phyloP scores from a whole-genome alignment of 2,797 vertebrate genomes.

The Tauraco hartlaubi region DNA sequence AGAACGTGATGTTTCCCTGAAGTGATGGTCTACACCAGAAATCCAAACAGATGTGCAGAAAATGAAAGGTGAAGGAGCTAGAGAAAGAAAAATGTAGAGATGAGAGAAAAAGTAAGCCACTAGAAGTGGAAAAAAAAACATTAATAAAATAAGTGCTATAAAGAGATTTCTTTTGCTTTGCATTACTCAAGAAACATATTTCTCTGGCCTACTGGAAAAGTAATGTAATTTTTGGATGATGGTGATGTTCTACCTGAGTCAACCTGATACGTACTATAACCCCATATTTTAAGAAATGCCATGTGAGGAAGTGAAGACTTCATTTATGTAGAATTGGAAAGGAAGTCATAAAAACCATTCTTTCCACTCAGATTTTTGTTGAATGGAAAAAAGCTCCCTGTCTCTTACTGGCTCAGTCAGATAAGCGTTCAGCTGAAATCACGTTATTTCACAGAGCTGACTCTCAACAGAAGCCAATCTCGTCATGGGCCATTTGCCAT shows the following conservation, averaged over 20 bases:
- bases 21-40: not conserved
- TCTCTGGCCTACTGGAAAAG: not conserved
- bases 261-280: conserved; percentile 20
- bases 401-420: not conserved
- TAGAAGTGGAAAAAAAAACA: not conserved
- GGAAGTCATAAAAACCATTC: not conserved
- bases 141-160: not conserved
- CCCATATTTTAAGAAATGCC: conserved; percentile 8
- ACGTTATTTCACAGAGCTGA: not conserved
- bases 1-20: not conserved
- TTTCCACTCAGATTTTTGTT: conserved; percentile 33
- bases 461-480: not conserved
- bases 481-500: not conserved
- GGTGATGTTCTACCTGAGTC: not conserved
- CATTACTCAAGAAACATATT: conserved; percentile 6
- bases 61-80: not conserved
- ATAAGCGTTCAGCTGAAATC: not conserved
- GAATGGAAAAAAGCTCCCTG: not conserved
- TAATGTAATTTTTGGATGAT: conserved; percentile 17
- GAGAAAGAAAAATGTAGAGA: not conserved
- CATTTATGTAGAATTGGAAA: conserved; percentile 24
- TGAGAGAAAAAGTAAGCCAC: not conserved
- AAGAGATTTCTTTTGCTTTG: conserved; percentile 15
- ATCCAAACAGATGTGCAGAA: not conserved
- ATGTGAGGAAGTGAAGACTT: conserved; percentile 25